Percentiles rank a stretch among this genome's conserved stretches.
These are phyloP conservation scores for Sus cebifrons DNA, from an alignment of 2,797 vertebrate species.

Conservation along the genomic window DNA sequence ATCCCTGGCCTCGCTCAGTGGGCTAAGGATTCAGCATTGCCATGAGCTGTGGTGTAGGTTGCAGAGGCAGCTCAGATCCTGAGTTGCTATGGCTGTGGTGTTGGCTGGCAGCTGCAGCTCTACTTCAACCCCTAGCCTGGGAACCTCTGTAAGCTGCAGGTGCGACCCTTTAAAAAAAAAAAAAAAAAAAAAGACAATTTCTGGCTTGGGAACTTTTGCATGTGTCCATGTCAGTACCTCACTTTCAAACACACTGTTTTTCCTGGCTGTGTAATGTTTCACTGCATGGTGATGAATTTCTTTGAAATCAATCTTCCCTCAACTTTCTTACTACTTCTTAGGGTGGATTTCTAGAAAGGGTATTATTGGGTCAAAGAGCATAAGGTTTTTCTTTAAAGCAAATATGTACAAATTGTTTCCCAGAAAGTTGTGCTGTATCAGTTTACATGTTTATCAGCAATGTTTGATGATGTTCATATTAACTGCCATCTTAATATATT, in stretches of 20 bases:
- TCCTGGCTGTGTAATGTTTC: not conserved
- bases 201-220: no score
- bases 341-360: not conserved
- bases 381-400: not conserved
- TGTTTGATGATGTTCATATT: not conserved
- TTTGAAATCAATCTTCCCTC: constrained; percentile 10
- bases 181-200: no score
- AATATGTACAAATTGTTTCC: constrained; percentile 9
- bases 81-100: no score
- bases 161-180: no score
- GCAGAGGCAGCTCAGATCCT: no score
- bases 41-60: no score
- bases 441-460: not conserved
- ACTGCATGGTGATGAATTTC: constrained; percentile 2
- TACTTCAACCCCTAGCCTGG: no score
- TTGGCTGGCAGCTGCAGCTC: no score
- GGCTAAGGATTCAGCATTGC: no score
- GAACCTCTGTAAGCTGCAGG: no score
- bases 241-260: constrained; percentile 21
- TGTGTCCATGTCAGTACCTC: not conserved
- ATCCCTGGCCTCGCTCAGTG: no score
- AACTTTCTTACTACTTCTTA: constrained; percentile 22
- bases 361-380: not conserved
- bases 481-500: constrained; percentile 2
- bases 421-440: constrained; percentile 1